phyloP scores from a whole-genome alignment of 1,140 invertebrate genomes.

The Drosophila kurseongensis region DNA sequence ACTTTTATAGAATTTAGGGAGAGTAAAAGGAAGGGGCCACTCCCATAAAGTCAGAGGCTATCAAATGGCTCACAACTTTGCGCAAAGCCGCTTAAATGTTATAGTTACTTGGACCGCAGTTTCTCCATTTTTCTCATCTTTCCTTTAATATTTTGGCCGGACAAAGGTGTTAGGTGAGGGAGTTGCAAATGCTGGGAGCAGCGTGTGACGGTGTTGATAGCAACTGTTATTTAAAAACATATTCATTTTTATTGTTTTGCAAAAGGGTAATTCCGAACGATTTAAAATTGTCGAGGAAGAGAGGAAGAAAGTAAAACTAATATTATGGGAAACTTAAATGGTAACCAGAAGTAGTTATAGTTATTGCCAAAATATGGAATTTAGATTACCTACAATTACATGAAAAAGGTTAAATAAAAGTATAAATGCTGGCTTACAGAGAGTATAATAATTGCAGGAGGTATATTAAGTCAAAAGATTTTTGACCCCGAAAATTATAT shows the following conservation, averaged over 20 bases:
- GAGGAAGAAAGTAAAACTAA: slow-evolving; percentile 3
- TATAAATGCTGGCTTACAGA: too few relatives aligned
- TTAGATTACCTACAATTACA: not conserved
- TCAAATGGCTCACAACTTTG: slow-evolving; percentile 71
- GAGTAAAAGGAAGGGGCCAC: not conserved
- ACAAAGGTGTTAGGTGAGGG: slow-evolving; percentile 51
- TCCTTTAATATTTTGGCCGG: slow-evolving; percentile 14
- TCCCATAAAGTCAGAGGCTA: slow-evolving; percentile 39
- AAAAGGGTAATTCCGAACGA: slow-evolving; percentile 12
- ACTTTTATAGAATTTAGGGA: slow-evolving; percentile 51
- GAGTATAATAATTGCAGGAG: too few relatives aligned
- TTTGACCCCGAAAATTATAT: too few relatives aligned
- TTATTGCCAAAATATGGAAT: not conserved
- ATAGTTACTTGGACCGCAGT: slow-evolving; percentile 67
- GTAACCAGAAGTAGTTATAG: not conserved
- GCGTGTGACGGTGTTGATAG: slow-evolving; percentile 64
- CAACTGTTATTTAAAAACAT: slow-evolving; percentile 63
- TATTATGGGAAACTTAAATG: not conserved
- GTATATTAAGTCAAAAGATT: too few relatives aligned
- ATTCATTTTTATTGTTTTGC: slow-evolving; percentile 68
- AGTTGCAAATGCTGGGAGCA: slow-evolving; percentile 29
- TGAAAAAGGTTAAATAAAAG: too few relatives aligned
- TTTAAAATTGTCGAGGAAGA: not conserved
- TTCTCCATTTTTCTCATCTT: slow-evolving; percentile 12
- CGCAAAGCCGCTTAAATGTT: slow-evolving; percentile 74